Conservation (phyloP, 2,113 vertebrate species). For the Nanorana parkeri region DNA sequence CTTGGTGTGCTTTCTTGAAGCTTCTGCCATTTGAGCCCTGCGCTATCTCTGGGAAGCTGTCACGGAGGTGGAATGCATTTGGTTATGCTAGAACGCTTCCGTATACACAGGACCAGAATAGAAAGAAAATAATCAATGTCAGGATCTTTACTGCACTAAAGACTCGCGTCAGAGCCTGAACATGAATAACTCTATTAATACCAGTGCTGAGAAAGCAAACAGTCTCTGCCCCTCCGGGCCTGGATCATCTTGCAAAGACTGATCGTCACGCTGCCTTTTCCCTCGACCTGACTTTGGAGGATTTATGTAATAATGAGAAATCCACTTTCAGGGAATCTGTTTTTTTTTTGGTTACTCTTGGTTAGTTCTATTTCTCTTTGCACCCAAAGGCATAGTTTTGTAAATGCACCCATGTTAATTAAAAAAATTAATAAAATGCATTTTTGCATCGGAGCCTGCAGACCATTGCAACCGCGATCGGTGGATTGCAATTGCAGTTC, state of each 20-base stretch:
- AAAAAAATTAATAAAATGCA: no score
- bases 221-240: neutral
- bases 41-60: neutral
- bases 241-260: neutral
- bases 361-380: no score
- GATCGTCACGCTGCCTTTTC: neutral
- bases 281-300: neutral
- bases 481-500: no score
- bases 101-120: constrained; percentile 27
- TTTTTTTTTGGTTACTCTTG: no score
- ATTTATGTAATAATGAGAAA: no score
- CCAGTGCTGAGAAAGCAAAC: constrained; percentile 30
- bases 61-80: neutral
- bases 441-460: no score
- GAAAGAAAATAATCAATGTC: constrained; percentile 42
- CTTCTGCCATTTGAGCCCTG: neutral
- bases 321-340: no score
- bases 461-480: no score
- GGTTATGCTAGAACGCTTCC: neutral
- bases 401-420: no score
- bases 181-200: constrained; percentile 26
- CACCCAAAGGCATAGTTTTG: no score
- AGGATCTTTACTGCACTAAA: constrained; percentile 16
- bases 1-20: neutral
- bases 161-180: neutral